Conservation (phyloP, 2,888 invertebrate species). For the Hirtodrosophila histrioides region DNA sequence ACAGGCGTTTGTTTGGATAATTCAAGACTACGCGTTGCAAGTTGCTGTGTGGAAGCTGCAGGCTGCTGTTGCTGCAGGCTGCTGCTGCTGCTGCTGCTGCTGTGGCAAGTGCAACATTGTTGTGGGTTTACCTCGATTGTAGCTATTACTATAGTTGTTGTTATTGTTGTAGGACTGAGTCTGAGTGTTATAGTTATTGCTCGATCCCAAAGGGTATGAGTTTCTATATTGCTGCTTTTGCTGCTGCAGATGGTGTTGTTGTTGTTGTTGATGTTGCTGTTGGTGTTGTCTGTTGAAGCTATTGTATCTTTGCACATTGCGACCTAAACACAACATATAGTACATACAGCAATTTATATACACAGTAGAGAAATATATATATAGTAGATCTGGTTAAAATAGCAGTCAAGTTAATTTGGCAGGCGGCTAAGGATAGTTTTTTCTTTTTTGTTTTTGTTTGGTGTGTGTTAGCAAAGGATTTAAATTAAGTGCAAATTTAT, state of each 20-base stretch:
- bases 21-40: constrained; percentile 26
- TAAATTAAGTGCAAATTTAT: constrained; percentile 30
- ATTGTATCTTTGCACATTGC: constrained; percentile 69
- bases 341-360: constrained; percentile 29
- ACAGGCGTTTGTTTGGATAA: too few species aligned
- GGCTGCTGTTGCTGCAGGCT: constrained; percentile 16
- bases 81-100: too few species aligned
- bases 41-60: constrained; percentile 9
- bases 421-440: constrained; percentile 3
- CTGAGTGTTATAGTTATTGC: constrained; percentile 69
- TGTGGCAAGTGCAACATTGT: constrained; percentile 21
- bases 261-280: constrained; percentile 46
- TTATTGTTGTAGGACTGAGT: constrained; percentile 61
- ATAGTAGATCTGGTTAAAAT: not conserved
- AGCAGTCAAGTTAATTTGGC: constrained; percentile 10
- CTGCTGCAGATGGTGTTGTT: constrained; percentile 62
- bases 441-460: constrained; percentile 10
- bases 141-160: constrained; percentile 49
- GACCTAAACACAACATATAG: constrained; percentile 60
- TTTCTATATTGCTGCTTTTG: constrained; percentile 81
- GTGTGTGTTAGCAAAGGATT: constrained; percentile 1
- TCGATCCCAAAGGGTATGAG: constrained; percentile 79
- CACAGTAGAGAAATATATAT: not conserved
- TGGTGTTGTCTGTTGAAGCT: constrained; percentile 67
- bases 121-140: constrained; percentile 74